phyloP scores from a whole-genome alignment of 23 tunicate genomes.

The Halocynthia aurantium region DNA sequence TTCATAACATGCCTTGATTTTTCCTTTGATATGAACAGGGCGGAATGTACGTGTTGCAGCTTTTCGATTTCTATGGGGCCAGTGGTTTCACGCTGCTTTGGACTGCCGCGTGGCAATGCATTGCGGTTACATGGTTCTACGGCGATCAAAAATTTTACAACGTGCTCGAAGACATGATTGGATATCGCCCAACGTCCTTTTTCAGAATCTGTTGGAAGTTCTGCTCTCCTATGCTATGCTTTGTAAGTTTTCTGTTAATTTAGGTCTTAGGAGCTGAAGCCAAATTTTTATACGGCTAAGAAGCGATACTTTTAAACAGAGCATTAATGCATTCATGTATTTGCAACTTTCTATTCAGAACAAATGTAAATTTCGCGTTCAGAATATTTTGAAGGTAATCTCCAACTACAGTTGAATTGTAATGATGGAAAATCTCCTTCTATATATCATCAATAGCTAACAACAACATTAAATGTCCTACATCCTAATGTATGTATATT shows the following conservation, averaged over 20 bases:
- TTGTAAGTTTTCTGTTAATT: constrained; percentile 26
- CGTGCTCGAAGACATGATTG: constrained; percentile 79
- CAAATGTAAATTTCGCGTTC: too few species aligned
- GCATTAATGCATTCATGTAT: too few species aligned
- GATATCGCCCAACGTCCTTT: constrained; percentile 71
- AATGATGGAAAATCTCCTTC: too few species aligned
- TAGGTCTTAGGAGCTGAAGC: too few species aligned
- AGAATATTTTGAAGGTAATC: too few species aligned
- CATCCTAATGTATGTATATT: too few species aligned
- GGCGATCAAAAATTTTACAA: constrained; percentile 90
- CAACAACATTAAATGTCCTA: too few species aligned
- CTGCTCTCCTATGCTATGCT: constrained; percentile 59
- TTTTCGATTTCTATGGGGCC: constrained; percentile 97
- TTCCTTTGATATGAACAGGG: constrained; percentile 34
- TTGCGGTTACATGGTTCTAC: constrained; percentile 89
- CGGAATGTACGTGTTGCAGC: constrained; percentile 91
- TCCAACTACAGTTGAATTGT: too few species aligned
- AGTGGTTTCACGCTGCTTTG: constrained; percentile 93
- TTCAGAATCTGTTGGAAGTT: constrained; percentile 76
- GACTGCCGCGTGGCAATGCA: constrained; percentile 97
- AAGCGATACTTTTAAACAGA: too few species aligned
- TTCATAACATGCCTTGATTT: too few species aligned
- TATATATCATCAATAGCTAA: too few species aligned
- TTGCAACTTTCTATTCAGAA: too few species aligned
- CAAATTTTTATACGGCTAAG: neutral